These are phyloP conservation scores for Rhagologus leucostigma DNA, from an alignment of 2,113 vertebrate species.

Conservation along the genomic window DNA sequence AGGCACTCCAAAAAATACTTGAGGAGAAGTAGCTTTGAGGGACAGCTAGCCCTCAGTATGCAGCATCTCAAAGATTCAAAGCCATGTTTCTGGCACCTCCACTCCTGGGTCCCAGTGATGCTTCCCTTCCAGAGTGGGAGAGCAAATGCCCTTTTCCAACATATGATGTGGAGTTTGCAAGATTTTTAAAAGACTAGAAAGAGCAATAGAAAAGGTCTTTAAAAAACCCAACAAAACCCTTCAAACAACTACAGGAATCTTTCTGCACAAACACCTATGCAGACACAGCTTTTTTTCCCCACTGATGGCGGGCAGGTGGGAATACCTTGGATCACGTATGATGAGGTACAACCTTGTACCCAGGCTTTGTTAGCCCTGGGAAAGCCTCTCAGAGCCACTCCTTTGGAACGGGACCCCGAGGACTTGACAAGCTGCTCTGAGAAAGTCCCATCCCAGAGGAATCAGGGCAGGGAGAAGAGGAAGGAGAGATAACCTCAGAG, in stretches of 20 bases:
- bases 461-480: background rate
- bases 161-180: background rate
- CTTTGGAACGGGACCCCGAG: background rate
- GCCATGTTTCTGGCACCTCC: background rate
- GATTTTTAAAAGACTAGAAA: background rate
- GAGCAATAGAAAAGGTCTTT: background rate
- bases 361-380: background rate
- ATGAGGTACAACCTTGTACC: background rate
- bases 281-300: background rate
- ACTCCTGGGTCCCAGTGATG: background rate
- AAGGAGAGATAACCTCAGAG: background rate
- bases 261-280: background rate
- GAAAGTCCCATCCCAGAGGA: background rate
- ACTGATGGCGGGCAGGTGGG: background rate
- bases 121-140: background rate
- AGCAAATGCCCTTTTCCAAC: background rate
- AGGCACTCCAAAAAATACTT: background rate
- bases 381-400: accelerated
- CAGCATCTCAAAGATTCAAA: background rate
- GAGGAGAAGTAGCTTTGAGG: background rate
- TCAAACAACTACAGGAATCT: background rate
- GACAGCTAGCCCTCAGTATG: background rate
- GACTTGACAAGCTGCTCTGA: background rate
- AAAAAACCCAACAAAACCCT: accelerated
- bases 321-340: background rate